phyloP scores from a whole-genome alignment of 2,797 vertebrate species.

The Lates japonicus region DNA sequence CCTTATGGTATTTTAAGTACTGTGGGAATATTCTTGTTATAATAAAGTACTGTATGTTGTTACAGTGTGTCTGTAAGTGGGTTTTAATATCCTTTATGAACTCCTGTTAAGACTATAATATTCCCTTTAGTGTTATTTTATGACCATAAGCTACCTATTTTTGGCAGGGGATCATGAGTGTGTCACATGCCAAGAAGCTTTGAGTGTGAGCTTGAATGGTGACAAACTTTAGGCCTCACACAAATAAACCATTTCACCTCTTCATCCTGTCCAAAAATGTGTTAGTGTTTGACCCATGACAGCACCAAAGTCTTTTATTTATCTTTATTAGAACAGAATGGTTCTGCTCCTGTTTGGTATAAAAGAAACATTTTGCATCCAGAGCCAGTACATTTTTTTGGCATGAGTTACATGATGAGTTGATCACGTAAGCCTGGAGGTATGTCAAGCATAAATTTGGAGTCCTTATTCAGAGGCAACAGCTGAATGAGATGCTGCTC shows the following conservation, averaged over 20 bases:
- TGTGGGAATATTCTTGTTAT: conserved; percentile 6
- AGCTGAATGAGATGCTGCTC: conserved; percentile 69
- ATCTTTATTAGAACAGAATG: background rate
- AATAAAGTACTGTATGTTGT: background rate
- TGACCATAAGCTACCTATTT: conserved; percentile 18
- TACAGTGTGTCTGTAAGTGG: background rate
- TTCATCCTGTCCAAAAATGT: background rate
- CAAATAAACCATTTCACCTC: background rate
- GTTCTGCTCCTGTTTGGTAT: background rate
- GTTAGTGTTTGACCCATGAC: background rate
- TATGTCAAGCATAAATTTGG: conserved; percentile 59
- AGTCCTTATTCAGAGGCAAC: conserved; percentile 52
- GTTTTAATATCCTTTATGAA: conserved; percentile 17
- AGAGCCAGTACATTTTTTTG: background rate
- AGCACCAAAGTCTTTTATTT: background rate
- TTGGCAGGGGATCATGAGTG: conserved; percentile 29
- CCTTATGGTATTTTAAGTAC: background rate
- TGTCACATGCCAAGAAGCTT: conserved; percentile 32
- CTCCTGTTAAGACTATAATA: conserved; percentile 14
- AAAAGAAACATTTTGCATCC: background rate
- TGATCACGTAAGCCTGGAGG: conserved; percentile 11
- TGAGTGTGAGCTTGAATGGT: background rate
- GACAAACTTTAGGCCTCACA: background rate
- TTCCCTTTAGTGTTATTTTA: conserved; percentile 27
- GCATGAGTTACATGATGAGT: background rate